These are phyloP conservation scores for Trissolcus japonicus DNA, from an alignment of 2,888 invertebrate species.

Conservation along the genomic window DNA sequence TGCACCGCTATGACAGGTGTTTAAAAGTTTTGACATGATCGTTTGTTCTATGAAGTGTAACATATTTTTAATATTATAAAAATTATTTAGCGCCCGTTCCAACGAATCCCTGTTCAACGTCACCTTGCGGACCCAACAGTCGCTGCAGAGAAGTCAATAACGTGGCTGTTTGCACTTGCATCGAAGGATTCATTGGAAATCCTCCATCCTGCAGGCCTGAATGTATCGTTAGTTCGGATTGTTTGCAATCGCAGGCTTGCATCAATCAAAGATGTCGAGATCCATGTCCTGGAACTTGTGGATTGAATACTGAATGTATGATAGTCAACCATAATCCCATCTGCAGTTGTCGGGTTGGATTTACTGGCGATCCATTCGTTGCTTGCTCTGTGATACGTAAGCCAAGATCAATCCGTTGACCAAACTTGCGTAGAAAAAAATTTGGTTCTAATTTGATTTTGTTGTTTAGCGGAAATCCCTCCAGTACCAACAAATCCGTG, in stretches of 20 bases:
- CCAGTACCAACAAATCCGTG: conserved; percentile 85
- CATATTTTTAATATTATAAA: not conserved
- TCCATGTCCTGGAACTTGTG: conserved; percentile 77
- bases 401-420: not conserved
- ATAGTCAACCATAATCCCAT: conserved; percentile 77
- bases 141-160: conserved; percentile 77
- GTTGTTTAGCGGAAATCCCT: conserved; percentile 19
- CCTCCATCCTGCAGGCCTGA: conserved; percentile 76
- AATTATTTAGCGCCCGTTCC: conserved; percentile 54
- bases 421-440: not conserved
- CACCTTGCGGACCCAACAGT: conserved; percentile 78
- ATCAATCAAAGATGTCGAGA: conserved; percentile 75
- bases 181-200: conserved; percentile 73
- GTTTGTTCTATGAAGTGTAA: not conserved
- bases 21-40: not conserved
- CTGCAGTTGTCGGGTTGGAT: conserved; percentile 76
- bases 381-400: conserved; percentile 62
- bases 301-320: conserved; percentile 76
- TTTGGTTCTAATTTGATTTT: not conserved
- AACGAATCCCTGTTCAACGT: conserved; percentile 73
- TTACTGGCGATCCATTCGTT: conserved; percentile 86
- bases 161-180: conserved; percentile 77
- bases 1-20: conserved; percentile 16
- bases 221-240: conserved; percentile 77
- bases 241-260: conserved; percentile 74